Evolutionary conservation across 2,113 vertebrate species (phyloP).

Genomic region (Salminus brasiliensis): DNA sequence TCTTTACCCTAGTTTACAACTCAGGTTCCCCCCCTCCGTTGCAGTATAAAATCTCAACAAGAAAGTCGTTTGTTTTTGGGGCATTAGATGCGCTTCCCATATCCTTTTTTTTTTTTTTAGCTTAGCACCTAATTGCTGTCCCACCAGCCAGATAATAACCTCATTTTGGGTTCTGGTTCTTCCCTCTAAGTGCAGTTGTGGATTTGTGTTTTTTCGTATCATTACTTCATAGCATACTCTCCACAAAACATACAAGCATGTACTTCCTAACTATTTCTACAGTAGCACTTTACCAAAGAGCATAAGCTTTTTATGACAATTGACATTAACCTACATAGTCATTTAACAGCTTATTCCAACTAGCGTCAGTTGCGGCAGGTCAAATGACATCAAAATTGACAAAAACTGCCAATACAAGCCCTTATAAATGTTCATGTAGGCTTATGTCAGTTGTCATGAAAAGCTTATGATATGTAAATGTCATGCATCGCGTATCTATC

Average conservation of each 20-base stretch:
- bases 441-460: too few species aligned
- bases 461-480: too few species aligned
- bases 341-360: too few species aligned
- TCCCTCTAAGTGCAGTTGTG: slow-evolving; percentile 40
- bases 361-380: too few species aligned
- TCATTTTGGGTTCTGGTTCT: slow-evolving; percentile 42
- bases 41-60: slow-evolving; percentile 80
- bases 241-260: slow-evolving; percentile 36
- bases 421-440: too few species aligned
- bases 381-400: too few species aligned
- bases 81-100: slow-evolving; percentile 55
- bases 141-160: slow-evolving; percentile 63
- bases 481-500: too few species aligned
- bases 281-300: too few species aligned
- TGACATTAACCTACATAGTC: too few species aligned
- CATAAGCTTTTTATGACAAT: too few species aligned
- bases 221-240: too few species aligned
- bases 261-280: background rate
- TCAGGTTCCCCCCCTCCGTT: slow-evolving; percentile 64
- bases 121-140: slow-evolving; percentile 55
- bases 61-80: slow-evolving; percentile 63
- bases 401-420: too few species aligned
- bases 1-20: slow-evolving; percentile 86
- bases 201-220: slow-evolving; percentile 13
- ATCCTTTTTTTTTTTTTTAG: slow-evolving; percentile 47